phyloP scores from a whole-genome alignment of 1,140 invertebrate genomes.

The Hormaphis cornu region DNA sequence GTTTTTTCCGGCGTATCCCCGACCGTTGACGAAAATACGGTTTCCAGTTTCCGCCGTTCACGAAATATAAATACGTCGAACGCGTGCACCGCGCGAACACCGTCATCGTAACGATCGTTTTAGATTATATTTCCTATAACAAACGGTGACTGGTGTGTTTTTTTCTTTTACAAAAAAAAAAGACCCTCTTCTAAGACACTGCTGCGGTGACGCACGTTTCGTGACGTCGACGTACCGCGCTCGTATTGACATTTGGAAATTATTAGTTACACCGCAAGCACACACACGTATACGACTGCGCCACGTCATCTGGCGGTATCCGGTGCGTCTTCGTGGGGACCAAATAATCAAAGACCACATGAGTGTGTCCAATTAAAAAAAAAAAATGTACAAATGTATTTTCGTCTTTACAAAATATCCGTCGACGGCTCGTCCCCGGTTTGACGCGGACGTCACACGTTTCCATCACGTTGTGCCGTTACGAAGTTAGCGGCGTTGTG shows the following conservation, averaged over 20 bases:
- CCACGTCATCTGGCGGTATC: constrained; percentile 29
- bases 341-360: constrained; percentile 31
- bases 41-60: background rate
- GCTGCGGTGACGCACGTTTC: constrained; percentile 11
- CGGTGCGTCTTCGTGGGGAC: constrained; percentile 29
- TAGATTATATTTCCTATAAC: constrained; percentile 26
- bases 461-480: no score
- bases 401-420: constrained; percentile 9
- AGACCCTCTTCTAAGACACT: constrained; percentile 25
- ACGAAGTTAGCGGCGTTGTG: no score
- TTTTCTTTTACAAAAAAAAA: constrained; percentile 6
- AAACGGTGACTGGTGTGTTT: constrained; percentile 22
- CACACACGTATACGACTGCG: constrained; percentile 1
- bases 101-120: constrained; percentile 12
- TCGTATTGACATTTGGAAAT: constrained; percentile 32
- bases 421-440: background rate
- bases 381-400: constrained; percentile 21
- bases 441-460: background rate
- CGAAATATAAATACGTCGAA: background rate
- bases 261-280: constrained; percentile 33
- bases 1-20: background rate
- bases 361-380: constrained; percentile 31
- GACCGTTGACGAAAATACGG: constrained; percentile 23
- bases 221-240: constrained; percentile 15
- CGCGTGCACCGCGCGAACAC: background rate